phyloP scores from a whole-genome alignment of 2,113 vertebrate species.

The Alectura lathami region DNA sequence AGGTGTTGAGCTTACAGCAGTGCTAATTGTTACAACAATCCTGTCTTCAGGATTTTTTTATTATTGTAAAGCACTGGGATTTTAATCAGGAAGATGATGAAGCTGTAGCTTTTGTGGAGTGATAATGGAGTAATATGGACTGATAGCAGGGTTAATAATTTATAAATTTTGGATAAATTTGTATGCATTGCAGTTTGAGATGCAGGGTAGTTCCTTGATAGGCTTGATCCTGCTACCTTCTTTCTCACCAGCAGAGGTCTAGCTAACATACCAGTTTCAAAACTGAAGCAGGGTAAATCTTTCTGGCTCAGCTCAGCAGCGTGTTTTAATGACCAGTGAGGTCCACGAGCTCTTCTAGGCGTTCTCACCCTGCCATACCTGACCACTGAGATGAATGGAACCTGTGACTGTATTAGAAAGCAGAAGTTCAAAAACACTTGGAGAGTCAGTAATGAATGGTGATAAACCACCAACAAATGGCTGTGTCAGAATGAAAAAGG shows the following conservation, averaged over 20 bases:
- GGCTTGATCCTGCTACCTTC: neutral
- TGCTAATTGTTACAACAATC: neutral
- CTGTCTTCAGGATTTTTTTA: neutral
- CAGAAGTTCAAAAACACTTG: neutral
- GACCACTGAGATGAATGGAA: neutral
- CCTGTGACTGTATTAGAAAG: neutral
- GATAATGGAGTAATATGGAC: neutral
- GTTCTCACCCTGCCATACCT: neutral
- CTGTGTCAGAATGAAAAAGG: neutral
- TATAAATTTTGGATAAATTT: neutral
- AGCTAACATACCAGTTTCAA: neutral
- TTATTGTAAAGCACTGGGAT: neutral
- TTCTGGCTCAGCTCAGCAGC: fast-evolving
- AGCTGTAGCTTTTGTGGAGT: neutral
- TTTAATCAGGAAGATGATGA: neutral
- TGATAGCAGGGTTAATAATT: neutral
- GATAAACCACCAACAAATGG: neutral
- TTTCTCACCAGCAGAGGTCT: slow-evolving; percentile 14
- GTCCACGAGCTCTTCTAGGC: neutral
- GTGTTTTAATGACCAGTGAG: neutral
- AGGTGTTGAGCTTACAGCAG: neutral
- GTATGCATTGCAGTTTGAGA: neutral
- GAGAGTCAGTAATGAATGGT: neutral
- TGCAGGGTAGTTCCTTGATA: neutral
- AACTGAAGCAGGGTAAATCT: neutral